Evolutionary conservation across 1,140 invertebrate genomes (phyloP).

Genomic region (Drosophila prosaltans): DNA sequence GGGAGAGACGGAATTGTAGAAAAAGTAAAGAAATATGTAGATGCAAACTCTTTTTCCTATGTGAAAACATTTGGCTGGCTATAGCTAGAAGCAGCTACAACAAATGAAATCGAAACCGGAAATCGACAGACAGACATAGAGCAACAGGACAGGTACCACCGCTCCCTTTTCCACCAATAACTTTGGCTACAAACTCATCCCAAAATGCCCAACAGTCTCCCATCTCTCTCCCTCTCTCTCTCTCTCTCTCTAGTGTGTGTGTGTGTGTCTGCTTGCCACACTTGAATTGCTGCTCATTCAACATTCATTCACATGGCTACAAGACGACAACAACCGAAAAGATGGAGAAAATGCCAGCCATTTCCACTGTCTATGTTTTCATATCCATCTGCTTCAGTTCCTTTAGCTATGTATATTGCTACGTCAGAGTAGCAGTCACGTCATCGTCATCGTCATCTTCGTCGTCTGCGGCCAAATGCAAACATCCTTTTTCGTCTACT

Average conservation of each 20-base stretch:
- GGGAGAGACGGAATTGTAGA: neutral
- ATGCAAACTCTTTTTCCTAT: slow-evolving; percentile 26
- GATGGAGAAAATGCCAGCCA: neutral
- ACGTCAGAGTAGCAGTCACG: slow-evolving; percentile 7
- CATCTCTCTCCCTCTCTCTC: neutral
- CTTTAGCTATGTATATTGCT: neutral
- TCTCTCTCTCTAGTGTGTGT: neutral
- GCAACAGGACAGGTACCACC: slow-evolving; percentile 14
- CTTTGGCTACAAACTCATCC: neutral
- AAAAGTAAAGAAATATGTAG: slow-evolving; percentile 19
- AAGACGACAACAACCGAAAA: slow-evolving; percentile 4
- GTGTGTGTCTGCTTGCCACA: slow-evolving; percentile 54
- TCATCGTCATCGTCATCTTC: slow-evolving; percentile 11
- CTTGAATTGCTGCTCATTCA: slow-evolving; percentile 68
- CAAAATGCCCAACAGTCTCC: neutral
- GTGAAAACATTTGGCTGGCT: slow-evolving; percentile 34
- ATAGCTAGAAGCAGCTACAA: slow-evolving; percentile 21
- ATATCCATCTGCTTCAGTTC: neutral
- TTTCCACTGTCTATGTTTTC: neutral
- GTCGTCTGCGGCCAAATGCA: slow-evolving; percentile 20
- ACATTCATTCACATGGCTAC: slow-evolving; percentile 61
- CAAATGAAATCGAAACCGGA: slow-evolving; percentile 69
- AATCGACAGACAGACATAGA: slow-evolving; percentile 39
- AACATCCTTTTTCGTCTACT: slow-evolving; percentile 8
- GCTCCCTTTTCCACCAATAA: neutral